Conservation (phyloP, 2,888 invertebrate species). For the Drosophila suboccidentalis region DNA sequence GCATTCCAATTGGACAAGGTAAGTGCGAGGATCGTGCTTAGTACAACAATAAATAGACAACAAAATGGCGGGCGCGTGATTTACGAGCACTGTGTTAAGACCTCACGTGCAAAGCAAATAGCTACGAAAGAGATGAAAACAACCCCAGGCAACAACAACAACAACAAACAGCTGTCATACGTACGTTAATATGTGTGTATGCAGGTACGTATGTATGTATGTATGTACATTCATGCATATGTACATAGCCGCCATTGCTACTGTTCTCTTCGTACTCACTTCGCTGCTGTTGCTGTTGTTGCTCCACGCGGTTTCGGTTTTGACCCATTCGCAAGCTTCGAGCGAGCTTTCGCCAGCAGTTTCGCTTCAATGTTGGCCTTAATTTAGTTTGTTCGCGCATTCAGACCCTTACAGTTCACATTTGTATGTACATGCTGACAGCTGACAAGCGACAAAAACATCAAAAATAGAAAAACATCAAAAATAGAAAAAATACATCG, state of each 20-base stretch:
- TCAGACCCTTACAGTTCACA: slow-evolving; percentile 65
- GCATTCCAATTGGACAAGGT: slow-evolving; percentile 55
- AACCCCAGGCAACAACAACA: neutral
- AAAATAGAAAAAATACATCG: slow-evolving; percentile 7
- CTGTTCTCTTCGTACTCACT: slow-evolving; percentile 22
- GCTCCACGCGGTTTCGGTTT: slow-evolving; percentile 49
- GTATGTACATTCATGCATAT: neutral
- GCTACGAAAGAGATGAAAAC: neutral
- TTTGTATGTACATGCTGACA: slow-evolving; percentile 25
- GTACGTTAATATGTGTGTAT: neutral
- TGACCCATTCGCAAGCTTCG: slow-evolving; percentile 60
- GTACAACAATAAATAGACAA: neutral
- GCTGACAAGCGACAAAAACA: slow-evolving; percentile 17
- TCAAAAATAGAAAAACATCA: slow-evolving; percentile 4
- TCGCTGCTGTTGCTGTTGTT: slow-evolving; percentile 17
- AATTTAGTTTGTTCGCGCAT: slow-evolving; percentile 73
- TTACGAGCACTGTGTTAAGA: slow-evolving; percentile 16
- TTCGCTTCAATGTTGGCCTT: slow-evolving; percentile 67
- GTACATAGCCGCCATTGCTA: slow-evolving; percentile 46
- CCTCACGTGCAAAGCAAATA: slow-evolving; percentile 64
- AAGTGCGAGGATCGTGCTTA: slow-evolving; percentile 29
- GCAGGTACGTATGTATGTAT: neutral
- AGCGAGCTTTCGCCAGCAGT: slow-evolving; percentile 64
- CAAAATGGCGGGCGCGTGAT: slow-evolving; percentile 61
- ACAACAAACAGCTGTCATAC: slow-evolving; percentile 52